These are phyloP conservation scores for Vidua macroura DNA, from an alignment of 2,113 vertebrate genomes.

Conservation along the genomic window DNA sequence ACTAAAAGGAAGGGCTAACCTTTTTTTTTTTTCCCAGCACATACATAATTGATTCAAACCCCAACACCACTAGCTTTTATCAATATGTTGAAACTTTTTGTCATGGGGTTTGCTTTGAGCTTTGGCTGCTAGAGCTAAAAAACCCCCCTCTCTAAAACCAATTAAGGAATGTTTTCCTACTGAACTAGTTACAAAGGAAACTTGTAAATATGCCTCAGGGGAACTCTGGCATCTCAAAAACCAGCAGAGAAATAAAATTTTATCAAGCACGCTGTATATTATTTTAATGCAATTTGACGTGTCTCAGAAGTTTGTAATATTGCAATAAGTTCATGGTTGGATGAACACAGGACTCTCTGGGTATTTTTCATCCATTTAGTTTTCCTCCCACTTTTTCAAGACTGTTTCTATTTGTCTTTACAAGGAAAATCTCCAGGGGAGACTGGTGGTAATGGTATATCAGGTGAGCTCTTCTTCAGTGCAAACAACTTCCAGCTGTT, in stretches of 20 bases:
- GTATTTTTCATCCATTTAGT: not conserved
- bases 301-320: not conserved
- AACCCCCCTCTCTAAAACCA: not conserved
- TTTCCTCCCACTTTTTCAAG: not conserved
- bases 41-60: not conserved
- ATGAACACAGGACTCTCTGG: not conserved
- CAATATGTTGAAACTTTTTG: not conserved
- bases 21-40: not conserved
- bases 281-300: not conserved
- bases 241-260: not conserved
- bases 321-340: not conserved
- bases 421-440: rapidly evolving
- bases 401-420: not conserved
- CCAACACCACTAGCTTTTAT: not conserved
- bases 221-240: not conserved
- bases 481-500: not conserved
- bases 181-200: not conserved
- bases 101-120: not conserved
- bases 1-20: not conserved
- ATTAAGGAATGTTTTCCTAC: not conserved
- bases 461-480: not conserved
- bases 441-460: rapidly evolving
- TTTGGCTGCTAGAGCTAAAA: not conserved
- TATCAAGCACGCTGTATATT: not conserved
- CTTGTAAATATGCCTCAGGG: not conserved